These are phyloP conservation scores for Kryptolebias ocellatus DNA, from an alignment of 2,797 vertebrate genomes.

Conservation along the genomic window DNA sequence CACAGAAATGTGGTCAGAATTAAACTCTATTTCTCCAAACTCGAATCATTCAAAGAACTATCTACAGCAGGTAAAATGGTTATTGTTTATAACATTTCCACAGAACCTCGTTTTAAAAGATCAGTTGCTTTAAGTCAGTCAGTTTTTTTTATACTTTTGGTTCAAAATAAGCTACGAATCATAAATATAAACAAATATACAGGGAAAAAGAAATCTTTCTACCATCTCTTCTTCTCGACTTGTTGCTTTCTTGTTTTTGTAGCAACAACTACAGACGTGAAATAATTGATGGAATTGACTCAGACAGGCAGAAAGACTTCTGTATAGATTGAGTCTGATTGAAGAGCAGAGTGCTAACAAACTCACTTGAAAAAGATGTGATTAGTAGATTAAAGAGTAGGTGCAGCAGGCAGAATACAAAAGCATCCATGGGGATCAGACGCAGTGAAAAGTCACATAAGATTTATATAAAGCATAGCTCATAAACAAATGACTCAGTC, in stretches of 20 bases:
- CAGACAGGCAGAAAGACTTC: conserved; percentile 11
- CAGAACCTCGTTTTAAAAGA: too few species aligned
- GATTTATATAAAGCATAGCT: conserved; percentile 19
- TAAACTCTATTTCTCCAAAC: too few species aligned
- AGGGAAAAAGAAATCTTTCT: not conserved
- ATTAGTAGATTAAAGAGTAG: conserved; percentile 49
- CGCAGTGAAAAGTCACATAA: not conserved
- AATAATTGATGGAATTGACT: conserved; percentile 20
- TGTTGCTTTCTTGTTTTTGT: conserved; percentile 1
- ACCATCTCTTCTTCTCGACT: not conserved
- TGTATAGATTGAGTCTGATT: conserved; percentile 10
- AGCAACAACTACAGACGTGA: conserved; percentile 29
- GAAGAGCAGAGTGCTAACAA: conserved; percentile 27
- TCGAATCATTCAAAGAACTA: too few species aligned
- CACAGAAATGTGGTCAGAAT: too few species aligned
- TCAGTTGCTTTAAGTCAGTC: not conserved
- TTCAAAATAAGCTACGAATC: not conserved
- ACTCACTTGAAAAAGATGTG: conserved; percentile 38
- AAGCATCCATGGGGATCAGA: conserved; percentile 31
- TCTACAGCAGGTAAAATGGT: too few species aligned
- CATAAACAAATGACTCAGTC: conserved; percentile 14
- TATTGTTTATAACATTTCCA: too few species aligned
- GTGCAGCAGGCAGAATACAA: conserved; percentile 32
- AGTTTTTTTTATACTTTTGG: not conserved
- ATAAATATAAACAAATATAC: conserved; percentile 1